These are phyloP conservation scores for Enteromius anoplus DNA, from an alignment of 2,797 vertebrate genomes.

Conservation along the genomic window DNA sequence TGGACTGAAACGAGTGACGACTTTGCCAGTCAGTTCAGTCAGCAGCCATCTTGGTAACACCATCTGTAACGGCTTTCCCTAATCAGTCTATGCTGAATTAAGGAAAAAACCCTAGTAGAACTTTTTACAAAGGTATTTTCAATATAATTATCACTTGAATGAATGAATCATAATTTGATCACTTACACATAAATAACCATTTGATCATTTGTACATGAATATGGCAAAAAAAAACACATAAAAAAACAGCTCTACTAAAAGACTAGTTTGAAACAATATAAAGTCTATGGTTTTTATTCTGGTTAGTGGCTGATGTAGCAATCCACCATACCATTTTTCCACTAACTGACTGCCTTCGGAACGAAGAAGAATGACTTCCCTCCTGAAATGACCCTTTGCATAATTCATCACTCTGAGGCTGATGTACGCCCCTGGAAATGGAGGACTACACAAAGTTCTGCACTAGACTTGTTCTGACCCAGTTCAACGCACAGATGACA, in stretches of 20 bases:
- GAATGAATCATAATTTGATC: background rate
- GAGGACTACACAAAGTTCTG: background rate
- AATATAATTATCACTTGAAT: background rate
- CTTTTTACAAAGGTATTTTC: background rate
- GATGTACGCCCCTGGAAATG: constrained; percentile 1
- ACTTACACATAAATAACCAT: background rate
- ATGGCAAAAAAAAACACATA: too few relatives aligned
- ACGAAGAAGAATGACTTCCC: constrained; percentile 4
- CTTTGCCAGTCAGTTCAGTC: background rate
- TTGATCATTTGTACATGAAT: background rate
- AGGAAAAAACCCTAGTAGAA: background rate
- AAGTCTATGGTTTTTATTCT: background rate
- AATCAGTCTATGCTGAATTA: background rate
- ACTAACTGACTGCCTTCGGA: constrained; percentile 7
- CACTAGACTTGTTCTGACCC: constrained; percentile 33
- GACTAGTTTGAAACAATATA: background rate
- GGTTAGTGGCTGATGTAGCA: background rate
- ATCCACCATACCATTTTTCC: background rate
- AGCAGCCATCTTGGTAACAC: background rate
- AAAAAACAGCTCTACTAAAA: background rate
- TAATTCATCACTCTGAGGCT: constrained; percentile 20
- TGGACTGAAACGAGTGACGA: background rate
- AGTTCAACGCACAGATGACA: constrained; percentile 13
- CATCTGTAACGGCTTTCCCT: background rate
- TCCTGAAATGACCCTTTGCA: constrained; percentile 32